Base-by-base conservation (phyloP, 2,888 invertebrate genomes). In the Thelaira solivaga region DNA sequence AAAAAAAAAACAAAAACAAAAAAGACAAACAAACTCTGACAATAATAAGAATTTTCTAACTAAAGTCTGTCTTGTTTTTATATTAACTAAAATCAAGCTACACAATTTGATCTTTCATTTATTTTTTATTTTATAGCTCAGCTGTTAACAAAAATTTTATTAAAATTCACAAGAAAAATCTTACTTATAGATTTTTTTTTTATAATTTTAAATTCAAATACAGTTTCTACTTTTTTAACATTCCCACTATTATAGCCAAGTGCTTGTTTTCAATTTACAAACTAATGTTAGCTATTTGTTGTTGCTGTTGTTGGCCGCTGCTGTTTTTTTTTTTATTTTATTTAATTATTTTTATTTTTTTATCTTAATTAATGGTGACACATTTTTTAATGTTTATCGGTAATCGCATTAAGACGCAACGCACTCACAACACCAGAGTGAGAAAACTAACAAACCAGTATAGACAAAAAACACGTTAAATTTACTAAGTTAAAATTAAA, bases 361-460 rank as follows among this genome's bases (percentile, higher is more conserved):
- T 69, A 79, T 72, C 80, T 81, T 80, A 81, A 81, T 81, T 81
- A 75, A 75, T 79, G 73, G 62, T 80, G 81, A 80, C 80, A 79
- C 67, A 77, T 80, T 80, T 73, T 75, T 47, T 71, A 78, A 71
- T 78, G 76, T 78, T 80, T 81, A 78, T 81, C 80, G 78, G 62
- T 62, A 71, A 68, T 78, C 76, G 74, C 71, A 73, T 72, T 74
- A 51, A 64, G 59, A 61, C 10, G 31, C 41, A 61, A 18, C n/a
- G 43, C 7, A 31, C 43, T 43, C 13, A 31, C 10, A 36, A 20
- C 31, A 0, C n/a, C 20, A 39, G 31, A 34, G 22, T 34, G 31
- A 10, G 1, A 20, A 26, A 31, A 43, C 24, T 1, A 43, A 39
- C 2, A n/a, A n/a, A n/a, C n/a, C n/a, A n/a, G n/a, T n/a, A n/a